A percentile compares a stretch with the other conserved stretches of the same genome.
phyloP scores from a whole-genome alignment of 2,888 invertebrate species.

The Margaritifera margaritifera region DNA sequence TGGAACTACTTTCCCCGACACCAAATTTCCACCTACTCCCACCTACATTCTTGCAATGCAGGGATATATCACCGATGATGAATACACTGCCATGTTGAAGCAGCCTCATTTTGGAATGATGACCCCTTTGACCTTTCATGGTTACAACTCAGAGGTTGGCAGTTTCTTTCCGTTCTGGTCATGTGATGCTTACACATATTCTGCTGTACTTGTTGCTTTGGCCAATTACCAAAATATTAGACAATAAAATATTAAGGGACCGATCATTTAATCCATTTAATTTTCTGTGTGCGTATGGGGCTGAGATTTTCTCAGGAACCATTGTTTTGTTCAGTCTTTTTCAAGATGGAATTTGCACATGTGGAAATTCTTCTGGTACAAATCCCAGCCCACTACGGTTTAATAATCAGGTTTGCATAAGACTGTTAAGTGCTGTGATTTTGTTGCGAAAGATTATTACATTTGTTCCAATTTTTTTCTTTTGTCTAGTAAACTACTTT shows the following conservation, averaged over 20 bases:
- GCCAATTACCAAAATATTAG: constrained; percentile 36
- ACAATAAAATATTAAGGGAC: background rate
- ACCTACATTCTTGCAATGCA: constrained; percentile 39
- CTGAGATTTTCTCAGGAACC: too few relatives aligned
- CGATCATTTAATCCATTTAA: background rate
- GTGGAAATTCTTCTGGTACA: too few relatives aligned
- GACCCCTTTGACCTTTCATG: constrained; percentile 47
- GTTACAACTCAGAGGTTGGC: constrained; percentile 40
- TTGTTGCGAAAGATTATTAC: too few relatives aligned
- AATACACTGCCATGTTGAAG: constrained; percentile 39
- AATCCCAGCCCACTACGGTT: too few relatives aligned
- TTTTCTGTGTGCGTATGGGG: background rate
- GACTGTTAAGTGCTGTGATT: too few relatives aligned
- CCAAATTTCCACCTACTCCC: constrained; percentile 21
- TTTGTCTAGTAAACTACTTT: too few relatives aligned
- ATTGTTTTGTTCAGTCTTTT: too few relatives aligned
- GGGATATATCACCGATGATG: constrained; percentile 29
- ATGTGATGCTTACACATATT: constrained; percentile 49
- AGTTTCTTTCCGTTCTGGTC: constrained; percentile 53
- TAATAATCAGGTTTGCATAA: too few relatives aligned
- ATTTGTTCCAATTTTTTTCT: too few relatives aligned
- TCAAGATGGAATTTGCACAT: too few relatives aligned
- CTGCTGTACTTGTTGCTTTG: constrained; percentile 38
- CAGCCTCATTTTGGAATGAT: constrained; percentile 40
- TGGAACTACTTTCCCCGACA: constrained; percentile 32